These are phyloP conservation scores for Dryocosmus kuriphilus DNA, from an alignment of 2,888 invertebrate genomes.

Conservation along the genomic window DNA sequence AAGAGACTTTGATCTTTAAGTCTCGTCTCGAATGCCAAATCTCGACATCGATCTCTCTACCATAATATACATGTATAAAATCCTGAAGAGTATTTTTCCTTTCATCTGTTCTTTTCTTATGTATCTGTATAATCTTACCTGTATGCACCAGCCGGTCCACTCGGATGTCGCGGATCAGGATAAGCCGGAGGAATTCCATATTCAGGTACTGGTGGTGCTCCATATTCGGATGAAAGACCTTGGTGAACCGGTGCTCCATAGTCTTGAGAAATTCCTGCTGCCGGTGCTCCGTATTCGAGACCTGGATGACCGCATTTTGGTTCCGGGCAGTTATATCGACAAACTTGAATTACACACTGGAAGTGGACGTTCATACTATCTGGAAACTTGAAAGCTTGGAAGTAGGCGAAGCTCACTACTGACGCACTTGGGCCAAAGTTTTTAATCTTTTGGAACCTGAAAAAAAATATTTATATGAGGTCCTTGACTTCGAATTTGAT, in stretches of 20 bases:
- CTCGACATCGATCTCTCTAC: too few relatives aligned
- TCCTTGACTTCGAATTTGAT: too few relatives aligned
- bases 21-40: too few relatives aligned
- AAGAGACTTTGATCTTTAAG: too few relatives aligned
- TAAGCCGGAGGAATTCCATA: slow-evolving; percentile 89
- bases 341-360: slow-evolving; percentile 97
- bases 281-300: slow-evolving; percentile 77
- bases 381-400: slow-evolving; percentile 98
- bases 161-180: slow-evolving; percentile 93
- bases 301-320: slow-evolving; percentile 88
- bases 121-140: slow-evolving; percentile 62
- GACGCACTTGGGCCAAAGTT: slow-evolving; percentile 97
- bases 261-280: slow-evolving; percentile 80
- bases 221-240: slow-evolving; percentile 83
- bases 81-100: not conserved
- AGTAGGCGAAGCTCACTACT: slow-evolving; percentile 96
- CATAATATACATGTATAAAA: too few relatives aligned
- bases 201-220: slow-evolving; percentile 84
- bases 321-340: slow-evolving; percentile 95
- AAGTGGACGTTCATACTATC: slow-evolving; percentile 98
- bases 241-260: slow-evolving; percentile 82
- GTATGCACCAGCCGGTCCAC: slow-evolving; percentile 89
- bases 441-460: slow-evolving; percentile 95
- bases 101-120: slow-evolving; percentile 17
- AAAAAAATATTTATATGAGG: slow-evolving; percentile 54